These are phyloP conservation scores for Amyelois transitella DNA, from an alignment of 1,140 invertebrate genomes.

Conservation along the genomic window DNA sequence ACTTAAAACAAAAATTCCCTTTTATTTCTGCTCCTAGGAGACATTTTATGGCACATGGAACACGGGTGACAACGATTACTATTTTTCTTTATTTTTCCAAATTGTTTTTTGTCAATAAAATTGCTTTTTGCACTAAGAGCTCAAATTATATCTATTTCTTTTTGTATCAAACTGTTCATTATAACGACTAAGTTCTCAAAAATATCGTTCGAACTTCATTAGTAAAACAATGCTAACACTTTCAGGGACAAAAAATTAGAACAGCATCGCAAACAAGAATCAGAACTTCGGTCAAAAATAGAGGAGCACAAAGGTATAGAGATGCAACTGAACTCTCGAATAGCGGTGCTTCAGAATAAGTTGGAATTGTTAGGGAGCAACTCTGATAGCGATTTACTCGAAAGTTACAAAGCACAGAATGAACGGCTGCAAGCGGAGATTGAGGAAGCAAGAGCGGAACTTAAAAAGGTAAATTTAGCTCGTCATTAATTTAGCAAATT, in stretches of 20 bases:
- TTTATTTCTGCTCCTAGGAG: too few relatives aligned
- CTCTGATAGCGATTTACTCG: constrained; percentile 43
- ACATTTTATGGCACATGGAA: too few relatives aligned
- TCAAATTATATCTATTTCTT: too few relatives aligned
- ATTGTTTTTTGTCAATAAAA: too few relatives aligned
- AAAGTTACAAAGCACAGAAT: constrained; percentile 47
- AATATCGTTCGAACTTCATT: too few relatives aligned
- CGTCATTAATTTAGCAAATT: not conserved
- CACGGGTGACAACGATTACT: too few relatives aligned
- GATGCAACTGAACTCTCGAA: constrained; percentile 45
- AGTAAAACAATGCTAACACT: too few relatives aligned
- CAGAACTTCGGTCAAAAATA: constrained; percentile 44
- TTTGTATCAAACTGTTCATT: too few relatives aligned
- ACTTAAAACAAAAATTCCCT: too few relatives aligned
- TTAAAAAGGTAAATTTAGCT: constrained; percentile 49
- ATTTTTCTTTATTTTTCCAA: too few relatives aligned
- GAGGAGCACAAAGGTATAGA: constrained; percentile 61
- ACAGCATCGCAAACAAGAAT: constrained; percentile 51
- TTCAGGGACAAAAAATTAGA: constrained; percentile 55
- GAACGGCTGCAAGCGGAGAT: constrained; percentile 41
- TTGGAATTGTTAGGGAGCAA: constrained; percentile 44
- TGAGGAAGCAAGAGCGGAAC: constrained; percentile 40
- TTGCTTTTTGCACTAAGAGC: too few relatives aligned
- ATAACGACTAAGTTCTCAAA: too few relatives aligned
- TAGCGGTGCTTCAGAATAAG: constrained; percentile 55